Conservation (phyloP, 2,797 vertebrate genomes). For the Pristis pectinata region DNA sequence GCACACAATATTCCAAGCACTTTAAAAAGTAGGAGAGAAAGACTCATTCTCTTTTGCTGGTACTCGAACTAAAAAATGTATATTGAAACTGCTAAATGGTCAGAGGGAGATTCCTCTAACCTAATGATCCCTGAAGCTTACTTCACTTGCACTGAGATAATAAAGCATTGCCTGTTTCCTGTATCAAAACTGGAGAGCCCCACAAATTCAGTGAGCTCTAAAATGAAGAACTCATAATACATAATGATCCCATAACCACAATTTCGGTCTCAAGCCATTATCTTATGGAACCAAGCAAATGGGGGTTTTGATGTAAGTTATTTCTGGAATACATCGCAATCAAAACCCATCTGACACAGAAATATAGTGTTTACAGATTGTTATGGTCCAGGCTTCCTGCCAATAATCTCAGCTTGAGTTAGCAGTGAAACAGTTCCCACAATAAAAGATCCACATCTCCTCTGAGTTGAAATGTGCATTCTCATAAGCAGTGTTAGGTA, state of each 20-base stretch:
- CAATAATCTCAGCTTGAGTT: background rate
- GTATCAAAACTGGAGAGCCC: background rate
- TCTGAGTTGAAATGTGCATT: background rate
- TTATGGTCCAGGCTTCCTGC: background rate
- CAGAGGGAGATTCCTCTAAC: background rate
- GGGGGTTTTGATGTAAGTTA: background rate
- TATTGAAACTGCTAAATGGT: background rate
- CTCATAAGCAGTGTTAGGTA: background rate
- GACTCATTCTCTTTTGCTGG: background rate
- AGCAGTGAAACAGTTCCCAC: background rate
- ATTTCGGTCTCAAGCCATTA: background rate
- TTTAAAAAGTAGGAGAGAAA: background rate
- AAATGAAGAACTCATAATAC: background rate
- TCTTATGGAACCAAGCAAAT: background rate
- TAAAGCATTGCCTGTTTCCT: background rate
- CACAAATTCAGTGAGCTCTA: background rate
- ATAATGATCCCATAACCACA: background rate
- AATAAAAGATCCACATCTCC: background rate
- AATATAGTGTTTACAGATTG: background rate
- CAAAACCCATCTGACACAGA: background rate
- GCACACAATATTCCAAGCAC: too few relatives aligned
- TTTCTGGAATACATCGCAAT: background rate
- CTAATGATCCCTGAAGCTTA: background rate
- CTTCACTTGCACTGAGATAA: background rate
- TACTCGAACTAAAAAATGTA: background rate